Conservation (phyloP, 2,797 vertebrate genomes). For the Micropoecilia bifurca region DNA sequence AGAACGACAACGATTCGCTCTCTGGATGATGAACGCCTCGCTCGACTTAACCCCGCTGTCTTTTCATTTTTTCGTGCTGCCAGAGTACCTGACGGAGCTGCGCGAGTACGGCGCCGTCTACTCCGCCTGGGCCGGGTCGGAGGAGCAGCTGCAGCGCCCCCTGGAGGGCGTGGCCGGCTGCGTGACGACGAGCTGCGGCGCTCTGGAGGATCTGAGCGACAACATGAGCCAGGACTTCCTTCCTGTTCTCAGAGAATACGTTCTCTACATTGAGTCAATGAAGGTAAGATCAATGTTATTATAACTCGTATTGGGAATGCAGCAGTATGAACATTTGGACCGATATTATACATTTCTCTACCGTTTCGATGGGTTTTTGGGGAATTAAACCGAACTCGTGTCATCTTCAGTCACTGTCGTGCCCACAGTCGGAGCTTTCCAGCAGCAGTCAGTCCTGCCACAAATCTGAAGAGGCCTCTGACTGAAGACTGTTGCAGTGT, state of each 20-base stretch:
- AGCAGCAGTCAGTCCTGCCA: background rate
- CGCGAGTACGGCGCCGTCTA: constrained; percentile 93
- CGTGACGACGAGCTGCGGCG: constrained; percentile 85
- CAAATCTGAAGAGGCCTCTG: background rate
- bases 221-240: constrained; percentile 94
- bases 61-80: background rate
- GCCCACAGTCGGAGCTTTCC: background rate
- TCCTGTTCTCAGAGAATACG: constrained; percentile 93
- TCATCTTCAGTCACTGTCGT: background rate
- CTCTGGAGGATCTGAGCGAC: constrained; percentile 92
- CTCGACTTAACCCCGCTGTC: background rate
- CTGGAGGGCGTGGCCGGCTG: constrained; percentile 90
- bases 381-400: background rate
- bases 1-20: background rate
- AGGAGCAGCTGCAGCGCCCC: constrained; percentile 88
- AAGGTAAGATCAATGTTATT: constrained; percentile 82
- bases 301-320: background rate
- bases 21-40: background rate
- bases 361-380: too few relatives aligned
- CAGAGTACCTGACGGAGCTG: constrained; percentile 94
- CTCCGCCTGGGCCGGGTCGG: constrained; percentile 89
- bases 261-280: constrained; percentile 95
- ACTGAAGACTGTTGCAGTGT: background rate
- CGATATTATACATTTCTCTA: too few relatives aligned
- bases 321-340: too few relatives aligned